Evolutionary conservation across 1,140 invertebrate genomes (phyloP), one percentile per base, ranked within the genome.

Genomic region (Drosophila teissieri): DNA sequence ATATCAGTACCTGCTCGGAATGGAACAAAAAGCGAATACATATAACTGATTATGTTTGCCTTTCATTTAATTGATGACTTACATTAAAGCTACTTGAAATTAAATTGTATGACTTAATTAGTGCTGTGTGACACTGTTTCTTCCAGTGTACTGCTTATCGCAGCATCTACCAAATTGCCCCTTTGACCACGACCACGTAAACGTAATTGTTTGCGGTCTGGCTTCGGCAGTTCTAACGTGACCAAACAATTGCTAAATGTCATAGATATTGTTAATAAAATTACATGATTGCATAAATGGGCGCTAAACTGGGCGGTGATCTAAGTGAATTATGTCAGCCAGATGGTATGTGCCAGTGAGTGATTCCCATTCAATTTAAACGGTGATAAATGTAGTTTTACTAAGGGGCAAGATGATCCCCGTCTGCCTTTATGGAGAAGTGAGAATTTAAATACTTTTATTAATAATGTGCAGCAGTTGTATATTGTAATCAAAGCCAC

Each of bases 311-410:
- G 60, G 68, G 63, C 69, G 74, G 63, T 83, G 74, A 75, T 83
- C 79, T 82, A 78, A 82, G 79, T 74, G 39, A 83, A 78, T 83
- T 78, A 75, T 83, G 70, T 70, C 64, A 82, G 74, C 48, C 72
- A 22, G 60, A 60, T 78, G 80, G 69, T 52, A 73, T 73, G 51
- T 81, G 53, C 14, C 67, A 49, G 34, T 70, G 39, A 75, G 46
- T 68, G 74, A 77, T 77, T 55, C 34, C 37, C 60, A 61, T 12
- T 48, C 48, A 37, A 76, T 58, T 65, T 69, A 56, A 52, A 56
- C 17, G 44, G 34, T 44, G 64, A 68, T 69, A 72, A 36, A 15
- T 27, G 40, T 12, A 22, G 17, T 15, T 51, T 42, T n/a, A 61
- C 15, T 17, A 10, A 24, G 12, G 8, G 19, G 11, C 37, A 49